A percentile compares a stretch with the other conserved stretches of the same genome.
Conservation (phyloP, 2,888 invertebrate species). For the Gastracanthus pulcherrimus region DNA sequence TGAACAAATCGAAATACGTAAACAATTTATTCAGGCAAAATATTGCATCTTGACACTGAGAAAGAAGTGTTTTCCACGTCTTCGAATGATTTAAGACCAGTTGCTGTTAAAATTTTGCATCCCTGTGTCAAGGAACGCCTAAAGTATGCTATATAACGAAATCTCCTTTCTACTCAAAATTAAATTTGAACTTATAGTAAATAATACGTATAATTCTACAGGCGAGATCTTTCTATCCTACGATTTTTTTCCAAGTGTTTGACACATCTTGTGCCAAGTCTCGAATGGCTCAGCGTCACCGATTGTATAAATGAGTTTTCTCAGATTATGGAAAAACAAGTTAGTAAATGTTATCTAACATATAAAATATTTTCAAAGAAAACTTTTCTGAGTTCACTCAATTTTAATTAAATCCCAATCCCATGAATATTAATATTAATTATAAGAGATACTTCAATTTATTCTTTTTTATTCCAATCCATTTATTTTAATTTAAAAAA, state of each 20-base stretch:
- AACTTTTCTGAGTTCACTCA: neutral
- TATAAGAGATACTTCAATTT: neutral
- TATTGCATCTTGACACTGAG: neutral
- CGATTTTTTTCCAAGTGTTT: slow-evolving; percentile 67
- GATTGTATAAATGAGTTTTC: slow-evolving; percentile 78
- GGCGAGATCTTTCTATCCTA: slow-evolving; percentile 76
- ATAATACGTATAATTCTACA: slow-evolving; percentile 47
- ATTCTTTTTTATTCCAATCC: neutral
- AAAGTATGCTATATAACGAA: slow-evolving; percentile 59
- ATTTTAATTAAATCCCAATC: neutral
- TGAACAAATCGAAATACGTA: neutral
- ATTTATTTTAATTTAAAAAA: slow-evolving; percentile 63
- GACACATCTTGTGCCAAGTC: slow-evolving; percentile 71
- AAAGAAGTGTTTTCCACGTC: neutral
- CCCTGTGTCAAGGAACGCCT: slow-evolving; percentile 73
- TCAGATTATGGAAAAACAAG: slow-evolving; percentile 76
- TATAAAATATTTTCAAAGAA: slow-evolving; percentile 44
- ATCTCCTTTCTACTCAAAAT: neutral
- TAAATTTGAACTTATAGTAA: neutral
- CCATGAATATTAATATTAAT: neutral
- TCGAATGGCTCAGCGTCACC: slow-evolving; percentile 77
- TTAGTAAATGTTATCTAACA: slow-evolving; percentile 58
- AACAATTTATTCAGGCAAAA: neutral
- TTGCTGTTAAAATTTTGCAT: slow-evolving; percentile 77
- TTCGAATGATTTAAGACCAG: slow-evolving; percentile 64